Percentiles rank a stretch among this genome's conserved stretches.
Conservation (phyloP, 2,113 vertebrate genomes). For the Aplodontia rufa region DNA sequence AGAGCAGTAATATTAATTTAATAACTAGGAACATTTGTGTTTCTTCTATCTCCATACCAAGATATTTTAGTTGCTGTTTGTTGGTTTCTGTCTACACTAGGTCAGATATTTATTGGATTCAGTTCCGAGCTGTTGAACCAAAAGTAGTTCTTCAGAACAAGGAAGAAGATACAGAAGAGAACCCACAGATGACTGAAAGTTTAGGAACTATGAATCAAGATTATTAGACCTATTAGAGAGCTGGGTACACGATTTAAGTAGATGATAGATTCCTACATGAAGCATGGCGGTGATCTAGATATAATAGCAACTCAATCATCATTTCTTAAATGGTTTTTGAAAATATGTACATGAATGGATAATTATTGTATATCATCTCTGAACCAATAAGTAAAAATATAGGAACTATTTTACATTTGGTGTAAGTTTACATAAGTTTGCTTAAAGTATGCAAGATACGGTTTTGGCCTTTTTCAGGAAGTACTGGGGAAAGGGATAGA, state of each 20-base stretch:
- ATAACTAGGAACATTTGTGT: not conserved
- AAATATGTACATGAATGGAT: not conserved
- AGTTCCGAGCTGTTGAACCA: not conserved
- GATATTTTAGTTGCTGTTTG: not conserved
- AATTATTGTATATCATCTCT: not conserved
- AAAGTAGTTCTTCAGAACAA: conserved; percentile 13
- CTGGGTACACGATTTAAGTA: not conserved
- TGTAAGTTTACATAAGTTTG: not conserved
- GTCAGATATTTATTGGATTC: not conserved
- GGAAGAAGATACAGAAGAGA: not conserved
- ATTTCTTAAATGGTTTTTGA: conserved; percentile 26
- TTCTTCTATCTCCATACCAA: not conserved
- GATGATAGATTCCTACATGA: not conserved
- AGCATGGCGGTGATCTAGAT: not conserved
- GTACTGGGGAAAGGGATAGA: not conserved
- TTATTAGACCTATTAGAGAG: not conserved
- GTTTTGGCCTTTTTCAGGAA: not conserved
- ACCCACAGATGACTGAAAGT: not conserved
- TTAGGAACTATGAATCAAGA: conserved; percentile 3
- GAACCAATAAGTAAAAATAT: not conserved
- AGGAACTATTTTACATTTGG: not conserved
- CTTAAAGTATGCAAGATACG: not conserved
- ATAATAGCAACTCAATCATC: not conserved
- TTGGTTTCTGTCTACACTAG: not conserved
- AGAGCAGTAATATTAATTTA: not conserved